These are phyloP conservation scores for Melanerpes aurifrons DNA, from an alignment of 2,113 vertebrate species.

Conservation along the genomic window DNA sequence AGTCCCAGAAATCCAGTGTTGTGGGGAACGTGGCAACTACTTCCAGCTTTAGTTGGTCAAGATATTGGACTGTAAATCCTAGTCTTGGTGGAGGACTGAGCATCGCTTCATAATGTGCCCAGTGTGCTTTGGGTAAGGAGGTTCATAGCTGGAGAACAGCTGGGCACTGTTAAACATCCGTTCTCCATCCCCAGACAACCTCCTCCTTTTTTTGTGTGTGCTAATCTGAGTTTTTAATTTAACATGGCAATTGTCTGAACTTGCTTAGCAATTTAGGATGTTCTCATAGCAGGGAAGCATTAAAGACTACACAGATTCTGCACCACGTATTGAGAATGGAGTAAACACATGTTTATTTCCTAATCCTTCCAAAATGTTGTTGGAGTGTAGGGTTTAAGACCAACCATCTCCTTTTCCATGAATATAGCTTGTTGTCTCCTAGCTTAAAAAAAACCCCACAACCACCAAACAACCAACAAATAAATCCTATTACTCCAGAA, in stretches of 20 bases:
- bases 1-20: not conserved
- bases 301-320: constrained; percentile 5
- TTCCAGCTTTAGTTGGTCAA: constrained; percentile 21
- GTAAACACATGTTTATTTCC: constrained; percentile 10
- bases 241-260: constrained; percentile 56
- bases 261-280: constrained; percentile 39
- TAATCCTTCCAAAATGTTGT: constrained; percentile 54
- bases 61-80: constrained; percentile 57
- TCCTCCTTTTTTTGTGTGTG: not conserved
- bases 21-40: not conserved
- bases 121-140: constrained; percentile 26
- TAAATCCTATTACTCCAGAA: constrained; percentile 69
- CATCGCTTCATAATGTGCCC: not conserved
- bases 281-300: constrained; percentile 19
- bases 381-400: constrained; percentile 25
- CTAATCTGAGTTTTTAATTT: constrained; percentile 46
- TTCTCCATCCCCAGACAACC: not conserved
- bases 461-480: constrained; percentile 56
- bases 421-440: constrained; percentile 30
- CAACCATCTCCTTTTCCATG: constrained; percentile 20
- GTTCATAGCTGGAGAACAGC: constrained; percentile 51
- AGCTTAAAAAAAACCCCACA: constrained; percentile 24
- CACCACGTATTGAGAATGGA: not conserved
- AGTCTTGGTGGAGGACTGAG: not conserved
- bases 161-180: constrained; percentile 30